A percentile compares a stretch with the other conserved stretches of the same genome.
Evolutionary conservation across 2,113 vertebrate species (phyloP).

Genomic region (Psettodes erumei): DNA sequence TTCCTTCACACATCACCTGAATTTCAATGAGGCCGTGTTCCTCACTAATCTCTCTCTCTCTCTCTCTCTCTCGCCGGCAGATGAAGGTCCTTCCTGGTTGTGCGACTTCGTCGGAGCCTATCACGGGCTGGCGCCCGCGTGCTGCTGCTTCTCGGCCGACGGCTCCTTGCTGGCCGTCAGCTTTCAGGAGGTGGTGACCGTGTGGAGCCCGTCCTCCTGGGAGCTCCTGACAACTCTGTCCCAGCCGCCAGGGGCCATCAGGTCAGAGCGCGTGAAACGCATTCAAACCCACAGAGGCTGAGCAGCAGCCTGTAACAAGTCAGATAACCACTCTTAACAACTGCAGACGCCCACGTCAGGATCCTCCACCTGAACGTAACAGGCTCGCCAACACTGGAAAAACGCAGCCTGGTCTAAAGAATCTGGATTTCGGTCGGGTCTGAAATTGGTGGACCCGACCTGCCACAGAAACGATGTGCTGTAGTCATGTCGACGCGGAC

Average conservation of each 20-base stretch:
- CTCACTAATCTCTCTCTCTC: slow-evolving; percentile 31
- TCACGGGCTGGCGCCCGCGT: slow-evolving; percentile 86
- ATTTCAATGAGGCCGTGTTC: neutral
- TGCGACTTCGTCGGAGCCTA: slow-evolving; percentile 96
- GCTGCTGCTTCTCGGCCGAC: slow-evolving; percentile 94
- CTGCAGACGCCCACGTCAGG: neutral
- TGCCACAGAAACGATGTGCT: too few species aligned
- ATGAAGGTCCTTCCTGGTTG: slow-evolving; percentile 88
- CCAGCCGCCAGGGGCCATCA: slow-evolving; percentile 91
- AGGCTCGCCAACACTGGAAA: neutral
- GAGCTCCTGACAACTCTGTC: slow-evolving; percentile 93
- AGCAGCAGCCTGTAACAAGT: too few species aligned
- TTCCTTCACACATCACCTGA: neutral
- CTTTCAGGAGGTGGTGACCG: slow-evolving; percentile 91
- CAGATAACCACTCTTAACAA: neutral
- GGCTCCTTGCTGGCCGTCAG: slow-evolving; percentile 92
- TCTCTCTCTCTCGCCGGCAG: slow-evolving; percentile 58
- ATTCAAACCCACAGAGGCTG: too few species aligned
- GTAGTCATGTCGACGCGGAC: too few species aligned
- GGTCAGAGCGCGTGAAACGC: slow-evolving; percentile 71
- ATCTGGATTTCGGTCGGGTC: neutral
- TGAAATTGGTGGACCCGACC: too few species aligned
- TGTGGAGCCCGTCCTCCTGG: slow-evolving; percentile 93
- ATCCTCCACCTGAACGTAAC: too few species aligned
- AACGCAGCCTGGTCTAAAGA: neutral